Percentiles rank a stretch among this genome's conserved stretches.
Conservation (phyloP, 1,140 invertebrate species). For the Drosophila sp. region DNA sequence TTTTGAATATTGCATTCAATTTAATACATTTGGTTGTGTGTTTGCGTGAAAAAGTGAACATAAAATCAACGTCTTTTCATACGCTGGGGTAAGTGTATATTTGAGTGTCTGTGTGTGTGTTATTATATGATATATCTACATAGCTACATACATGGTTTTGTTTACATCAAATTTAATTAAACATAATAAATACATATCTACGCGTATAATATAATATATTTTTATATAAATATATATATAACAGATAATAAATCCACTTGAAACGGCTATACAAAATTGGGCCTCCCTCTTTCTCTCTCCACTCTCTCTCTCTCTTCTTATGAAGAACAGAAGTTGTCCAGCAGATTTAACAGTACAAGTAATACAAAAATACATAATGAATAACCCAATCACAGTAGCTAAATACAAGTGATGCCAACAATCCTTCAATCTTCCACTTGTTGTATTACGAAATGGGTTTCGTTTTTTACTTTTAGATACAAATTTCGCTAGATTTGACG, state of each 20-base stretch:
- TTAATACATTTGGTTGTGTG: constrained; percentile 78
- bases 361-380: constrained; percentile 72
- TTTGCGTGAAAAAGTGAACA: constrained; percentile 68
- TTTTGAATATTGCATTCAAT: constrained; percentile 58
- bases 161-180: constrained; percentile 69
- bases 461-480: constrained; percentile 54
- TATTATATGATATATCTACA: constrained; percentile 66
- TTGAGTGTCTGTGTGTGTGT: constrained; percentile 39
- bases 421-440: constrained; percentile 11
- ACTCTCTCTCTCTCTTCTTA: background rate
- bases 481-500: constrained; percentile 72
- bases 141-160: constrained; percentile 66
- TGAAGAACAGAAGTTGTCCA: constrained; percentile 1
- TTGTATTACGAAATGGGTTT: constrained; percentile 49
- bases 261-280: constrained; percentile 36
- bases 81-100: constrained; percentile 34
- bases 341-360: constrained; percentile 69
- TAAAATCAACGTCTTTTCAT: constrained; percentile 65
- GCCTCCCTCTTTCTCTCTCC: constrained; percentile 25
- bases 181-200: constrained; percentile 79
- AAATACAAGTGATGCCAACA: constrained; percentile 40
- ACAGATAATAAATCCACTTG: constrained; percentile 78
- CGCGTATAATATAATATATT: constrained; percentile 39
- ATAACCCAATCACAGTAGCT: constrained; percentile 52
- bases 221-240: constrained; percentile 60